A percentile compares a stretch with the other conserved stretches of the same genome.
Evolutionary conservation across 2,888 invertebrate species (phyloP).

Genomic region (Eucera pruinosa): DNA sequence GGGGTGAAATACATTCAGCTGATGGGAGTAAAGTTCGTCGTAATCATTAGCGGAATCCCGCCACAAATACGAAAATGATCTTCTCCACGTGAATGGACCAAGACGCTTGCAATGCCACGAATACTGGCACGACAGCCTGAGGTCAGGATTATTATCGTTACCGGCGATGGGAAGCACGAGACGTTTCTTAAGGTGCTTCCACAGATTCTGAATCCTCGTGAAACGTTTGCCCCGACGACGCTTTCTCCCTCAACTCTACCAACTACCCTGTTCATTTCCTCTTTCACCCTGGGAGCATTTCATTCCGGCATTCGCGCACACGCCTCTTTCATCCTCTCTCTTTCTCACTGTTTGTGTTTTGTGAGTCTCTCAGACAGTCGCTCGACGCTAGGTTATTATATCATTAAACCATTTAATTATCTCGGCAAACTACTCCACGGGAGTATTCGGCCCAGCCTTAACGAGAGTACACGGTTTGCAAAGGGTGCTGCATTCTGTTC

Average conservation of each 20-base stretch:
- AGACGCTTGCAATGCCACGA: slow-evolving; percentile 19
- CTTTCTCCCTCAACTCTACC: neutral
- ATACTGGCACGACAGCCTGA: slow-evolving; percentile 38
- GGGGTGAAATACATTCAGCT: neutral
- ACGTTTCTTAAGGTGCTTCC: slow-evolving; percentile 68
- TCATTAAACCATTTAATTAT: slow-evolving; percentile 84
- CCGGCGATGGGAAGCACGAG: slow-evolving; percentile 51
- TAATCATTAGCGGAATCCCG: slow-evolving; percentile 38
- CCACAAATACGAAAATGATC: slow-evolving; percentile 50
- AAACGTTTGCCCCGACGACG: slow-evolving; percentile 44
- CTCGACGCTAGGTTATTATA: slow-evolving; percentile 82
- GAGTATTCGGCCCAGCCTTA: slow-evolving; percentile 79
- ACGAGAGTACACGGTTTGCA: slow-evolving; percentile 74
- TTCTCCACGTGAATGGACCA: slow-evolving; percentile 33
- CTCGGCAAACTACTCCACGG: slow-evolving; percentile 82
- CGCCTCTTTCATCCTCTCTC: neutral
- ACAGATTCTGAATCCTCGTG: slow-evolving; percentile 41
- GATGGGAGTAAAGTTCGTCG: slow-evolving; percentile 18
- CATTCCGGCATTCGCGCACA: slow-evolving; percentile 11
- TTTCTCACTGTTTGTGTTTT: slow-evolving; percentile 61
- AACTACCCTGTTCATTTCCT: slow-evolving; percentile 1
- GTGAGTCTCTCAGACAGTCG: slow-evolving; percentile 73
- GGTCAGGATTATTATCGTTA: slow-evolving; percentile 66
- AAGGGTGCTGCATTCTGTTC: slow-evolving; percentile 19
- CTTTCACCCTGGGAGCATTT: neutral